A percentile compares a stretch with the other conserved stretches of the same genome.
phyloP scores from a whole-genome alignment of 2,888 invertebrate species.

The Apantesis nais region DNA sequence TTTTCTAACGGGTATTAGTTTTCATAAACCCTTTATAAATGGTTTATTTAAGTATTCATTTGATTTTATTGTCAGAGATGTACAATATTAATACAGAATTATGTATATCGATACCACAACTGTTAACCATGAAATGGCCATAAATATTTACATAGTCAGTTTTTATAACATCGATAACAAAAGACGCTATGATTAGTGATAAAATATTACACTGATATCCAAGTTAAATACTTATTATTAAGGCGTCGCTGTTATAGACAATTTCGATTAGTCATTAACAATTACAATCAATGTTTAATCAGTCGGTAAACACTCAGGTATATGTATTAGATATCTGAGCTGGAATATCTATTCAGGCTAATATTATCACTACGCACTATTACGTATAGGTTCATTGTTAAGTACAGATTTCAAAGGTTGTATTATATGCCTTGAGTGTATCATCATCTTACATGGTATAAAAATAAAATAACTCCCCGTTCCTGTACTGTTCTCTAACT shows the following conservation, averaged over 20 bases:
- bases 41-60: no score
- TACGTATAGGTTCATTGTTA: not conserved
- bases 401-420: slow-evolving; percentile 1
- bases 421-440: not conserved
- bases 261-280: not conserved
- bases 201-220: not conserved
- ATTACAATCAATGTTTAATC: slow-evolving; percentile 2
- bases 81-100: no score
- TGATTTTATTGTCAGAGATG: no score
- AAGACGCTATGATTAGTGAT: not conserved
- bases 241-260: not conserved
- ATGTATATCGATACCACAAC: not conserved
- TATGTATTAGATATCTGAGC: not conserved
- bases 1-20: not conserved
- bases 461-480: no score
- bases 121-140: not conserved
- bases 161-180: not conserved
- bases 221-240: not conserved
- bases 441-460: not conserved
- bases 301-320: slow-evolving; percentile 1
- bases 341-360: not conserved
- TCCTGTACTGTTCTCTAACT: no score
- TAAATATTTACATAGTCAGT: not conserved
- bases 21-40: no score
- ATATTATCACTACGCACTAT: not conserved